Base-by-base conservation (phyloP, 2,113 vertebrate species). In the Ibidorhyncha struthersii region DNA sequence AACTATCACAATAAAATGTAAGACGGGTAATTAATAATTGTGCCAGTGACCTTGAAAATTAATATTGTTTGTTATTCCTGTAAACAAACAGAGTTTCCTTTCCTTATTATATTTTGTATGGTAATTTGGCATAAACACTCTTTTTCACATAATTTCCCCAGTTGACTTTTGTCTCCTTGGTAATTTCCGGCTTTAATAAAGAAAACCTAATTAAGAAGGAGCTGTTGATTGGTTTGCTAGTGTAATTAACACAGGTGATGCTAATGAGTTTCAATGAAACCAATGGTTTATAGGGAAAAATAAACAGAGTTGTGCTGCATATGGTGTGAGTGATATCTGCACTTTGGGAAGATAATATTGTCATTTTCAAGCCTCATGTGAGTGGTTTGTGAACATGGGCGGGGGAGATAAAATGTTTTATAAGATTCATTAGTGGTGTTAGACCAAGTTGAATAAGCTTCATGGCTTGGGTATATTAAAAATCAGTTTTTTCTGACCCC, bases 161-260 rank as follows among this genome's bases (percentile, higher is more conserved):
- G 99, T 98, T 99, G 98, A 99, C 98, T 98, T 98, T 98, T 98
- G 99, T 99, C 98, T 98, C 98, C 98, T 99, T 99, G 98, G 99
- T 98, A 99, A 99, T 99, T 99, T 99, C 98, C 97, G 98, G 98
- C 98, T 99, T 99, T 99, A 99, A 99, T 99, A 99, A 99, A 99
- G 99, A 99, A 99, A 99, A 99, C 98, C 99, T 99, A 99, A 99
- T 99, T 99, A 99, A 99, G 98, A 98, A 98, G 98, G 98, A 99
- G 98, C 99, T 98, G 98, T 99, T 99, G 99, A 99, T 99, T 99
- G 99, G 99, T 99, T 99, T 99, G 99, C 99, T 99, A 98, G 98
- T 99, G 98, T 99, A 99, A 99, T 99, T 99, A 99, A 99, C 99
- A 99, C 99, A 99, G 99, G 99, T 99, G 99, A 99, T 99, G 99